Percentiles rank a stretch among this genome's conserved stretches.
Conservation (phyloP, 2,113 vertebrate species). For the Jaculus jaculus region DNA sequence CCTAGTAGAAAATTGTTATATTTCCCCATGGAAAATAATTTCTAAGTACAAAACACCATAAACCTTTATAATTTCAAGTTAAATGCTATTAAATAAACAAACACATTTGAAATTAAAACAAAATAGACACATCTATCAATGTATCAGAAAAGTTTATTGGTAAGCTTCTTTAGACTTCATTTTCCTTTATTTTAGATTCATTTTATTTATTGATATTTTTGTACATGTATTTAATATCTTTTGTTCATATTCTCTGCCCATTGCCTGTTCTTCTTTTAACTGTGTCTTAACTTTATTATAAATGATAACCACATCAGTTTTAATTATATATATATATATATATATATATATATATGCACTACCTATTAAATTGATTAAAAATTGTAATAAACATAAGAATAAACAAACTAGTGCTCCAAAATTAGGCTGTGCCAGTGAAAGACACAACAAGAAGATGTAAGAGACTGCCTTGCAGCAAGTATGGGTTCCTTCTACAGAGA, state of each 20-base stretch:
- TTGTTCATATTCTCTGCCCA: not conserved
- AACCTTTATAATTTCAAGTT: conserved; percentile 66
- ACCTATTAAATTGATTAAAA: conserved; percentile 83
- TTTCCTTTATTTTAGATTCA: no score
- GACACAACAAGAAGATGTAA: conserved; percentile 84
- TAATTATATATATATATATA: conserved; percentile 80
- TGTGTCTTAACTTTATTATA: conserved; percentile 70
- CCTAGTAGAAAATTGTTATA: conserved; percentile 72
- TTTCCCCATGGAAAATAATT: conserved; percentile 79
- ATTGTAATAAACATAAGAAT: conserved; percentile 75
- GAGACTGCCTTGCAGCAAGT: conserved; percentile 85
- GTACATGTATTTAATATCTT: not conserved
- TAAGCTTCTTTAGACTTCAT: no score
- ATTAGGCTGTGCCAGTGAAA: conserved; percentile 79
- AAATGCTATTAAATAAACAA: conserved; percentile 80
- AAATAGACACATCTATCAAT: conserved; percentile 67
- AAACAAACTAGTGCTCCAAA: conserved; percentile 80
- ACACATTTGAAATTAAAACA: conserved; percentile 71
- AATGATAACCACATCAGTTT: conserved; percentile 75
- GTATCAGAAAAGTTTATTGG: not conserved
- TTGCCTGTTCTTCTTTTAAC: not conserved
- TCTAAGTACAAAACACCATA: conserved; percentile 77
- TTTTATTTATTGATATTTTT: no score
- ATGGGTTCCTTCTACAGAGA: conserved; percentile 83
- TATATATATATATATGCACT: no score